Conservation (phyloP, 1,140 invertebrate genomes). For the Andrena cerasifolii region DNA sequence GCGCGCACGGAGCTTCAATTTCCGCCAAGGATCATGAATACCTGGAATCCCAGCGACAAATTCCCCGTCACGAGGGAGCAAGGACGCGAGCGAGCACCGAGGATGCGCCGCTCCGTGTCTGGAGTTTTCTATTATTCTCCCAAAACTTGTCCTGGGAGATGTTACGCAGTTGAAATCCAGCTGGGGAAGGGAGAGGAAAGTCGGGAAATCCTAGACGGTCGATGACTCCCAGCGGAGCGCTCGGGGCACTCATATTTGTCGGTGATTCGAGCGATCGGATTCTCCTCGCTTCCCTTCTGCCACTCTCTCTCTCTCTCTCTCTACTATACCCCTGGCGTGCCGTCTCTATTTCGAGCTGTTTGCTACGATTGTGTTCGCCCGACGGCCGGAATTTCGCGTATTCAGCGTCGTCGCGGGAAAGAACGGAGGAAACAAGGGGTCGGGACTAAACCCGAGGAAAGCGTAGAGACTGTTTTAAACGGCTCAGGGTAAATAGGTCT, state of each 20-base stretch:
- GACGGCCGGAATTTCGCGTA: slow-evolving; percentile 20
- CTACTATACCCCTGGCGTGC: neutral
- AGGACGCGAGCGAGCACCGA: neutral
- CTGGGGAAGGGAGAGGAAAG: slow-evolving; percentile 26
- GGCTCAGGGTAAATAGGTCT: neutral
- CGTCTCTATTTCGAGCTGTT: slow-evolving; percentile 35
- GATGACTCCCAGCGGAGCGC: slow-evolving; percentile 55
- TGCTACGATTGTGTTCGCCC: slow-evolving; percentile 29
- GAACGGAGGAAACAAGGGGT: neutral
- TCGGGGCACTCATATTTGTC: slow-evolving; percentile 59
- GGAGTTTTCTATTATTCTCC: slow-evolving; percentile 32
- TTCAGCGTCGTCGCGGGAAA: slow-evolving; percentile 11
- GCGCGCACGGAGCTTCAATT: neutral
- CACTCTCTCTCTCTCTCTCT: no score
- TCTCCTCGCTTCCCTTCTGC: neutral
- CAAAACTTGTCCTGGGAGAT: slow-evolving; percentile 20
- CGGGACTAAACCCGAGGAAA: neutral
- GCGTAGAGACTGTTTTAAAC: slow-evolving; percentile 16
- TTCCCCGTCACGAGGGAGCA: neutral
- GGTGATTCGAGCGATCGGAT: slow-evolving; percentile 56
- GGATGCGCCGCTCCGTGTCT: neutral
- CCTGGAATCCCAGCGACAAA: neutral
- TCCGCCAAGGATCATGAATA: neutral
- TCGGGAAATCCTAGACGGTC: slow-evolving; percentile 55
- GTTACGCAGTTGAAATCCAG: slow-evolving; percentile 16